Percentiles rank a stretch among this genome's conserved stretches.
These are phyloP conservation scores for Tiliacea citrago DNA, from an alignment of 2,888 invertebrate genomes.

Conservation along the genomic window DNA sequence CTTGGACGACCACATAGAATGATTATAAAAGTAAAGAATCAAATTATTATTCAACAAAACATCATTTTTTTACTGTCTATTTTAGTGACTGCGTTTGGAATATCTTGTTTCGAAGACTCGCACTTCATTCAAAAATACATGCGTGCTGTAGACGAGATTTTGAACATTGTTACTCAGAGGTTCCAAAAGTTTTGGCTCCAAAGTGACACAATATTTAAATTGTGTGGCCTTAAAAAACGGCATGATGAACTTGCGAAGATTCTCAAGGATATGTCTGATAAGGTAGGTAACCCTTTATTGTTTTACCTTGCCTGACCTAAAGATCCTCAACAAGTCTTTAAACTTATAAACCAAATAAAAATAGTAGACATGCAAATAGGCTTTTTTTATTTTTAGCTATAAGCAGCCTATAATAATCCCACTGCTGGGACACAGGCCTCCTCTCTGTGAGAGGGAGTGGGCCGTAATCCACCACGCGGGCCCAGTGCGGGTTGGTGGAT, in stretches of 20 bases:
- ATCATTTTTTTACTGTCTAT: not conserved
- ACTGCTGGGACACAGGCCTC: too few relatives aligned
- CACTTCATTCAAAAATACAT: conserved; percentile 58
- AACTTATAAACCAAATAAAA: not conserved
- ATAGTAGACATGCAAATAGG: not conserved
- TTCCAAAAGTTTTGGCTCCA: conserved; percentile 70
- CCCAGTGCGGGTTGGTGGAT: too few relatives aligned
- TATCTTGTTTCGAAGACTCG: conserved; percentile 57
- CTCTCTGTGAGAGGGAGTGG: too few relatives aligned
- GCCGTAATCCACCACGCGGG: too few relatives aligned
- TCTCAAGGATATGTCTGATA: conserved; percentile 65
- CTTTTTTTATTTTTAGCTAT: too few relatives aligned
- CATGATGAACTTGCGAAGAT: conserved; percentile 65
- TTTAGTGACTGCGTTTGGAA: conserved; percentile 65
- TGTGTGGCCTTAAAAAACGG: conserved; percentile 65
- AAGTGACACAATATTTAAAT: conserved; percentile 58
- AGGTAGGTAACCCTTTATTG: conserved; percentile 54
- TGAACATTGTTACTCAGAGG: conserved; percentile 50
- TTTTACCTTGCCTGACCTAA: not conserved
- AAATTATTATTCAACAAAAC: not conserved
- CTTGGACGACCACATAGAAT: not conserved
- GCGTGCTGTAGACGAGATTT: conserved; percentile 53
- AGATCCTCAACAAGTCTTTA: not conserved
- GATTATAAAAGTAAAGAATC: not conserved
- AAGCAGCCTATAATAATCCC: too few relatives aligned